Base-by-base conservation (phyloP, 2,113 vertebrate species). In the Mormyrus lacerda region DNA sequence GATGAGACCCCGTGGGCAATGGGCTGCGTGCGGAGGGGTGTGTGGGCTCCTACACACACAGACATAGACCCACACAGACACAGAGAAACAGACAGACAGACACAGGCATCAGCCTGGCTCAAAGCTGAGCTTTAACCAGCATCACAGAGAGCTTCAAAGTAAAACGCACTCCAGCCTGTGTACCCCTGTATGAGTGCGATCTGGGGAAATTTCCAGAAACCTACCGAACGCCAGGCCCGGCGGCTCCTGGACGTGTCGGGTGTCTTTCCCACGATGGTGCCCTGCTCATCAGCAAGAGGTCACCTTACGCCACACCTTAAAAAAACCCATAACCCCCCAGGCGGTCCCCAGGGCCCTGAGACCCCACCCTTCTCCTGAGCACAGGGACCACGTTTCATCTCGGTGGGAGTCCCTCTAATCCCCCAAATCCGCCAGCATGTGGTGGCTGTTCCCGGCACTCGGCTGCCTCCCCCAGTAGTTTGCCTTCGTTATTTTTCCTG, bases 331-430 rank as follows among this genome's bases (percentile, higher is more conserved):
- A 35, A 27, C 27, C 27, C 45, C 19, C 73, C 73, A 50, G 44
- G 87, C 31, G 53, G 58, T 76, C 86, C 6, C n/a, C 82, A 84
- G 58, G 50, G 55, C 85, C 53, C 73, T 19, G 47, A 48, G 47
- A 45, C 73, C 35, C 11, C 11, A 39, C 88, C 48, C 69, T 91
- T 87, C 90, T 90, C 76, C 42, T 88, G 91, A 91, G 91, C 90
- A 91, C 53, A 82, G 88, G 91, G 91, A 89, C 89, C 82, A 85
- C 79, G 91, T 93, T 93, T 93, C 79, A 92, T 93, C 91, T 92
- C 90, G 89, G 90, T 90, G 88, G 91, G 89, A 91, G 91, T 92
- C 94, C 91, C 44, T 39, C 6, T 93, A 93, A 92, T 93, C 92
- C 90, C 69, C 8, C 35, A 91, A 92, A 93, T 87, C 85, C 58